These are phyloP conservation scores for Menidia beryllina DNA, from an alignment of 2,113 vertebrate genomes.

Conservation along the genomic window DNA sequence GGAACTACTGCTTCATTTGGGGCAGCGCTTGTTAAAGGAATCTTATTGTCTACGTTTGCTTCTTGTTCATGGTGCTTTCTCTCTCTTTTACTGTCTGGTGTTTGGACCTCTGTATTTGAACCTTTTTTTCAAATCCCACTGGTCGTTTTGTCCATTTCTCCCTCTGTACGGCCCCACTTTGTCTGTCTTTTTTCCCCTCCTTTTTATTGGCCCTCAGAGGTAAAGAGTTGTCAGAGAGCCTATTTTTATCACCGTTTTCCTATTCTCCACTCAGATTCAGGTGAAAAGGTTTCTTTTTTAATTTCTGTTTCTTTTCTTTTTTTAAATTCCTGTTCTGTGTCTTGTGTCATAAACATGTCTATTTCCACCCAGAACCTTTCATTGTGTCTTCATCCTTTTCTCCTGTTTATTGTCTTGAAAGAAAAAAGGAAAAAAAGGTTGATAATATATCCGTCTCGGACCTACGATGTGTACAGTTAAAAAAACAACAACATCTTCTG, in stretches of 20 bases:
- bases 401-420: slow-evolving; percentile 22
- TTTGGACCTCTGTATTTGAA: slow-evolving; percentile 67
- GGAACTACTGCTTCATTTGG: background rate
- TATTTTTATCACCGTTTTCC: slow-evolving; percentile 91
- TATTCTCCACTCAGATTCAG: slow-evolving; percentile 89
- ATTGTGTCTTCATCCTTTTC: background rate
- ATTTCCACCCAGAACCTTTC: slow-evolving; percentile 37
- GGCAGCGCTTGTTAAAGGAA: background rate
- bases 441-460: background rate
- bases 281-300: slow-evolving; percentile 81
- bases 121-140: slow-evolving; percentile 36
- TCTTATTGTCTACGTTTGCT: slow-evolving; percentile 9
- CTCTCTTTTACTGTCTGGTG: slow-evolving; percentile 63
- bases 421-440: too few species aligned
- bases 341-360: background rate
- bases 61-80: slow-evolving; percentile 49
- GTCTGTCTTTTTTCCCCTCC: slow-evolving; percentile 43
- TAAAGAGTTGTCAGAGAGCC: slow-evolving; percentile 93
- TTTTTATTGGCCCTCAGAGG: slow-evolving; percentile 84
- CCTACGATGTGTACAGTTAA: slow-evolving; percentile 27
- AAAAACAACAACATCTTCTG: too few species aligned
- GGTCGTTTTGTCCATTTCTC: slow-evolving; percentile 41
- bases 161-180: slow-evolving; percentile 59
- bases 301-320: slow-evolving; percentile 3
- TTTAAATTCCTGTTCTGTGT: slow-evolving; percentile 15